Percentiles rank a stretch among this genome's conserved stretches.
phyloP scores from a whole-genome alignment of 2,888 invertebrate genomes.

The Tridacna gigas region DNA sequence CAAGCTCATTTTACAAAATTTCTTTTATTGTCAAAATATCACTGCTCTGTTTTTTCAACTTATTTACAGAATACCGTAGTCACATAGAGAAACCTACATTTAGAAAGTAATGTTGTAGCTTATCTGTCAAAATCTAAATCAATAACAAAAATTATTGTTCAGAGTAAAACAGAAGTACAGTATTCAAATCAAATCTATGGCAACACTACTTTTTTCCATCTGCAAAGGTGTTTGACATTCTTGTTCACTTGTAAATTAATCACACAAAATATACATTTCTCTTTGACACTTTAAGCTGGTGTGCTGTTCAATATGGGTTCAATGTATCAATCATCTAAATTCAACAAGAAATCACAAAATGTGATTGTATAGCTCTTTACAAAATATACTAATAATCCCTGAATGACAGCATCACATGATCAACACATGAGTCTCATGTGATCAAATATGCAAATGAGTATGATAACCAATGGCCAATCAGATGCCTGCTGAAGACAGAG shows the following conservation, averaged over 20 bases:
- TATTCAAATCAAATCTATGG: no score
- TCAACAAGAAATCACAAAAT: neutral
- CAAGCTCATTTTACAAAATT: no score
- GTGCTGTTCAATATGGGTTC: neutral
- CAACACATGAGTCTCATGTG: conserved; percentile 40
- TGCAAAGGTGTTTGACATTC: neutral
- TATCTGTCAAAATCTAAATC: no score
- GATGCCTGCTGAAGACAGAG: conserved; percentile 41
- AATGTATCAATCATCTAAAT: neutral
- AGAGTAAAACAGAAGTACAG: no score
- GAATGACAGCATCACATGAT: conserved; percentile 62
- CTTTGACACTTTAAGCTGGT: neutral
- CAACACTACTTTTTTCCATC: neutral
- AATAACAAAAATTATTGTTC: no score
- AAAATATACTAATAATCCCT: conserved; percentile 48
- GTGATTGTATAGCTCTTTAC: neutral
- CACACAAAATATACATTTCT: neutral
- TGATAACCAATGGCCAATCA: conserved; percentile 57
- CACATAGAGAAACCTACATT: no score
- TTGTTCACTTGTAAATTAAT: neutral
- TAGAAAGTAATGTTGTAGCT: no score
- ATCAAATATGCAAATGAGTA: conserved; percentile 61
- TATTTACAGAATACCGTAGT: no score
- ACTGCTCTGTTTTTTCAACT: no score
- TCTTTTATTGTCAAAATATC: no score